These are phyloP conservation scores for Bombus sibiricus DNA, from an alignment of 1,140 invertebrate species.

Conservation along the genomic window DNA sequence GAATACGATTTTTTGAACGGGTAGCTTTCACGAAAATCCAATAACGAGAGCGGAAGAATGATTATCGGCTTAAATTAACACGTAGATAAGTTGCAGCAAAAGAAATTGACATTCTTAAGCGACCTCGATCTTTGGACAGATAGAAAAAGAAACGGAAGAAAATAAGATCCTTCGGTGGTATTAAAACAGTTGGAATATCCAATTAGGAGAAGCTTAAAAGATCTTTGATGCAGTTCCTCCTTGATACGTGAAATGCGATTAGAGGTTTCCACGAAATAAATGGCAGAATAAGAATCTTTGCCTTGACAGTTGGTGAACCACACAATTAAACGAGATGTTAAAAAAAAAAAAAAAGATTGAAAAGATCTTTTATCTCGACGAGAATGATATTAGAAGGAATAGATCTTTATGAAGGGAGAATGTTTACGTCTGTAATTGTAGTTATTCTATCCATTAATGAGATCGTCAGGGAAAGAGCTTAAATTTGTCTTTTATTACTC, in stretches of 20 bases:
- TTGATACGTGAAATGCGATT: conserved; percentile 32
- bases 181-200: conserved; percentile 48
- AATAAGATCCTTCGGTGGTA: conserved; percentile 6
- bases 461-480: neutral
- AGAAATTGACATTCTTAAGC: conserved; percentile 33
- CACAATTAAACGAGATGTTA: neutral
- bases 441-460: conserved; percentile 14
- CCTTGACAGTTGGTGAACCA: no score
- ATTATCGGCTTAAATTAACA: conserved; percentile 31
- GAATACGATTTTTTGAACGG: neutral
- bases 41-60: neutral
- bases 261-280: conserved; percentile 26
- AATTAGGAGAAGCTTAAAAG: conserved; percentile 44
- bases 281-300: conserved; percentile 29
- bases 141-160: neutral
- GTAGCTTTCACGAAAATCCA: neutral
- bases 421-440: neutral
- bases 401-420: neutral
- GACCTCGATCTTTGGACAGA: neutral
- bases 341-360: neutral
- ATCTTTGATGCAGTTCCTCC: neutral
- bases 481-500: conserved; percentile 8
- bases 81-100: conserved; percentile 14
- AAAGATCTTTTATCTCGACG: neutral
- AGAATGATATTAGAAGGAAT: neutral